Percentiles rank a stretch among this genome's conserved stretches.
phyloP scores from a whole-genome alignment of 2,113 vertebrate genomes.

The Aleadryas rufinucha region DNA sequence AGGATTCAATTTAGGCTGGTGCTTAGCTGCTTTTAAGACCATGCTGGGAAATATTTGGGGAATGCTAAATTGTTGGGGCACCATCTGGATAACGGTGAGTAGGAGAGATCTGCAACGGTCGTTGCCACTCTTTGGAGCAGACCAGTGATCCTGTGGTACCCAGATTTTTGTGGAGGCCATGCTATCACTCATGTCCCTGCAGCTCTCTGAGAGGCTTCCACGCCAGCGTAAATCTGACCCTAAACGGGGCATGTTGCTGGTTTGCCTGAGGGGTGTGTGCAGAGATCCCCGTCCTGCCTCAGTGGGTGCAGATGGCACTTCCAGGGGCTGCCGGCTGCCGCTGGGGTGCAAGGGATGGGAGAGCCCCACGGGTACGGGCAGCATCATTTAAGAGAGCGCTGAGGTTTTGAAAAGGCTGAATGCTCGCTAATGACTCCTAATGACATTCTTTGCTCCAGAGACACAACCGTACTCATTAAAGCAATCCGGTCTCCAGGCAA shows the following conservation, averaged over 20 bases:
- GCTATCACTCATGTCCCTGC: not conserved
- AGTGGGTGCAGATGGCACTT: not conserved
- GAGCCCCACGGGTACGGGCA: not conserved
- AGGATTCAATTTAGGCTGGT: not conserved
- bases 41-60: not conserved
- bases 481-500: not conserved
- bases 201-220: not conserved
- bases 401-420: constrained; percentile 23
- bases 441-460: not conserved
- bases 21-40: not conserved
- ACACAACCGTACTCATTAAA: not conserved
- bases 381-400: not conserved
- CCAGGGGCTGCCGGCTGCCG: not conserved
- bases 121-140: not conserved
- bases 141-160: not conserved
- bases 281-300: not conserved
- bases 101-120: not conserved
- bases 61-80: not conserved
- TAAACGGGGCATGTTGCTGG: fast-evolving
- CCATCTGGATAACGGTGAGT: not conserved
- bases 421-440: not conserved
- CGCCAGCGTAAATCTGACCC: not conserved
- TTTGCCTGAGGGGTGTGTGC: not conserved
- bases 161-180: not conserved
- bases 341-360: not conserved